Evolutionary conservation across 2,113 vertebrate genomes (phyloP).

Genomic region (Tylochromis polylepis): DNA sequence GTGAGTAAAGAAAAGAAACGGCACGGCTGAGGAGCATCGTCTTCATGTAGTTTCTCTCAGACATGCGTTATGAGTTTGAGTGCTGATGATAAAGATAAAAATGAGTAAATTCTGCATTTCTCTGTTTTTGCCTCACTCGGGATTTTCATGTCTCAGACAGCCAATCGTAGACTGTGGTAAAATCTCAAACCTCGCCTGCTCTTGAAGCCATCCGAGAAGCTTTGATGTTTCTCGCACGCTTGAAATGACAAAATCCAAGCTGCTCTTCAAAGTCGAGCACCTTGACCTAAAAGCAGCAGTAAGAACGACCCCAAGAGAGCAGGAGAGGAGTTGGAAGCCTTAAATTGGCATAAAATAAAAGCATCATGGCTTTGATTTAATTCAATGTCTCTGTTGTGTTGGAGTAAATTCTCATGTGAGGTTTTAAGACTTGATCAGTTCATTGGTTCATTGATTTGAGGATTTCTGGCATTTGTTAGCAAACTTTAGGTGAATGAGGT

Average conservation of each 20-base stretch:
- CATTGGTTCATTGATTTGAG: background rate
- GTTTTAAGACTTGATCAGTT: background rate
- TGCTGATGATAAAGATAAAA: background rate
- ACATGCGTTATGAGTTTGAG: accelerated
- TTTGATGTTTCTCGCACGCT: background rate
- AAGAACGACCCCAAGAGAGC: accelerated
- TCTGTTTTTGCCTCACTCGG: background rate
- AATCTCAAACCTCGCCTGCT: background rate
- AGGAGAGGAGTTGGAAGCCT: background rate
- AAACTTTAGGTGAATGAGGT: background rate
- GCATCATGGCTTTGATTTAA: background rate
- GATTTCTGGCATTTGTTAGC: background rate
- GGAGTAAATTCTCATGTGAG: background rate
- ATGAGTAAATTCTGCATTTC: background rate
- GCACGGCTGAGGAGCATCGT: accelerated
- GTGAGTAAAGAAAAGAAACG: constrained; percentile 69
- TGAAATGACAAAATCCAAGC: background rate
- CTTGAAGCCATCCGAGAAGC: background rate
- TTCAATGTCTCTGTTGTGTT: background rate
- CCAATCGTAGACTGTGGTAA: accelerated
- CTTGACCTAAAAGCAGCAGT: accelerated
- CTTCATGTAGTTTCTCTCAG: background rate
- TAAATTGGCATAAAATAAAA: accelerated
- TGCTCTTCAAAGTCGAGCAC: background rate
- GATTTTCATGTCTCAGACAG: background rate